A percentile compares a stretch with the other conserved stretches of the same genome.
phyloP scores from a whole-genome alignment of 1,140 invertebrate genomes.

The Ptiloglossa arizonensis region DNA sequence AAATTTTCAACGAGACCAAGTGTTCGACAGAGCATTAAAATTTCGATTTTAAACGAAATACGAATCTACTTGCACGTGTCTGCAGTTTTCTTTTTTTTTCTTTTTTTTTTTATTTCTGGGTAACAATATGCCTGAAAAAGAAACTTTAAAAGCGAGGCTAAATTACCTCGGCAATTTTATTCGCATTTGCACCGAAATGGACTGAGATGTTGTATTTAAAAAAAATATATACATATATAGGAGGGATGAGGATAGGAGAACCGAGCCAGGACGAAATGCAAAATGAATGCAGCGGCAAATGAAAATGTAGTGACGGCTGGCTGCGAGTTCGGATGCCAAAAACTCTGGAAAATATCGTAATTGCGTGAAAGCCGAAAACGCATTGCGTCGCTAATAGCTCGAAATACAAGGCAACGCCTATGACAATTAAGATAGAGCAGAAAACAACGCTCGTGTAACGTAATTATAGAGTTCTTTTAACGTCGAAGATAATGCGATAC shows the following conservation, averaged over 20 bases:
- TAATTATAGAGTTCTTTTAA: no score
- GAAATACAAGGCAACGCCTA: conserved; percentile 19
- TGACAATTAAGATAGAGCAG: no score
- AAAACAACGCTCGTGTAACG: no score
- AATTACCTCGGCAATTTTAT: background rate
- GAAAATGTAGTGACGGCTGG: conserved; percentile 62
- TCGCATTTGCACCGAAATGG: background rate
- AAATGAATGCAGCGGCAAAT: conserved; percentile 48
- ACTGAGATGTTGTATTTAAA: conserved; percentile 12
- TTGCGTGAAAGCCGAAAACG: conserved; percentile 58
- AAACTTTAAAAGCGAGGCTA: background rate
- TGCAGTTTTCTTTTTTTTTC: no score
- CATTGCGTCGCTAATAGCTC: conserved; percentile 50
- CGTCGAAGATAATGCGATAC: no score
- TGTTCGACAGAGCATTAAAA: no score
- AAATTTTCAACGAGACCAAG: no score
- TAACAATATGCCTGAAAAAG: background rate
- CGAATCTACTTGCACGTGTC: no score
- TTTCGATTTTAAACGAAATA: no score
- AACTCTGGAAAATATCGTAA: conserved; percentile 61
- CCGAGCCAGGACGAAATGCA: conserved; percentile 30
- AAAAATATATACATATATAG: conserved; percentile 9
- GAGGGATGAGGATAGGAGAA: conserved; percentile 16
- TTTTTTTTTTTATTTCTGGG: no score
- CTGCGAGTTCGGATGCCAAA: conserved; percentile 44